Percentiles rank a stretch among this genome's conserved stretches.
Evolutionary conservation across 2,113 vertebrate species (phyloP).

Genomic region (Ceuthmochares aereus): DNA sequence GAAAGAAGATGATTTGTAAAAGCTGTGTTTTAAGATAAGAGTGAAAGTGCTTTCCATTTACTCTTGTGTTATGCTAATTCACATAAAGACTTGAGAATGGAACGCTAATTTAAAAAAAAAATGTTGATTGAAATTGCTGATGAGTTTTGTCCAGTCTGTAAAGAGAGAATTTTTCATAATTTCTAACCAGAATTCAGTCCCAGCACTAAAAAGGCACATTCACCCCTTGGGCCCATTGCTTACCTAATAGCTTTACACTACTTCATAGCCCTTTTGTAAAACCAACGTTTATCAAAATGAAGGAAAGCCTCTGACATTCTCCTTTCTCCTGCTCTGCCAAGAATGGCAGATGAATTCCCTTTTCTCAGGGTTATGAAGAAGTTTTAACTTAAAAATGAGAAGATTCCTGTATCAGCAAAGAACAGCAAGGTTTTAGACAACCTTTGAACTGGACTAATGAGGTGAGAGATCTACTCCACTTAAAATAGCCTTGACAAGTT

Average conservation of each 20-base stretch:
- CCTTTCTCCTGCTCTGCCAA: background rate
- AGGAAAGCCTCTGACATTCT: background rate
- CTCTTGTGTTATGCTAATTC: background rate
- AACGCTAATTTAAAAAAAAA: background rate
- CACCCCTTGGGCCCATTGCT: background rate
- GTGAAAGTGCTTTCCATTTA: background rate
- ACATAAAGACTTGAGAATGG: background rate
- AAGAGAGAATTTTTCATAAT: background rate
- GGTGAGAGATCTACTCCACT: background rate
- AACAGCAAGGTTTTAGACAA: background rate
- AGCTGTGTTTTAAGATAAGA: background rate
- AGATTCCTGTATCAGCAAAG: background rate
- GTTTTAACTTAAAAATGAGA: background rate
- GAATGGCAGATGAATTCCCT: background rate
- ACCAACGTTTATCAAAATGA: background rate
- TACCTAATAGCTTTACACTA: background rate
- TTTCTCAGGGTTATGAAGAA: background rate
- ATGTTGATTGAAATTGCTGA: background rate
- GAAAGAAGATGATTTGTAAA: background rate
- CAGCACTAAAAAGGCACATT: background rate
- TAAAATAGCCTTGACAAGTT: constrained; percentile 22
- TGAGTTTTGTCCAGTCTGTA: background rate
- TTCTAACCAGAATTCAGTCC: background rate
- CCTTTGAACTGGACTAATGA: background rate
- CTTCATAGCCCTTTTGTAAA: background rate